Evolutionary conservation across 2,113 vertebrate genomes (phyloP), one percentile per base, ranked within the genome.

Genomic region (Dipodomys stephensi): DNA sequence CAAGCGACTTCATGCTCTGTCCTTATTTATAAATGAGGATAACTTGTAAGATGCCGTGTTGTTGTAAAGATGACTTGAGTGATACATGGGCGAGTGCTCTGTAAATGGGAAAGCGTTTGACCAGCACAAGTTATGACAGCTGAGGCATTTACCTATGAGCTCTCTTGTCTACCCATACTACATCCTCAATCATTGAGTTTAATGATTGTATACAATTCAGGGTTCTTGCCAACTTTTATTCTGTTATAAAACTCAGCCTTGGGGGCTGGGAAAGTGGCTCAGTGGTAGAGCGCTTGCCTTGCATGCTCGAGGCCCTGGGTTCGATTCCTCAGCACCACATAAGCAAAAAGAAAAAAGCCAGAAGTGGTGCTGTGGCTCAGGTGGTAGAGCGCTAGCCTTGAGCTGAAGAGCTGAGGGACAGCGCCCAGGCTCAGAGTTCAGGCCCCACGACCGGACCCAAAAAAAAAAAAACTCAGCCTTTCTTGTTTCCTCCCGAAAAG

Each of bases 141-240:
- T 10, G 1, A 71, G 73, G 68, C 68, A 46, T 93, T 73, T 95
- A 30, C 53, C 35, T 25, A 2, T 1, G 53, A 46, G 20, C 60
- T 83, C 28, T 92, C 53, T 77, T 32, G 6, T 78, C 57, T 89
- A 62, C 39, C 32, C 22, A 68, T 39, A 30, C 62, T 57, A 67
- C 39, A 77, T 28, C 49, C 78, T 80, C 57, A 68, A 7, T 89
- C 68, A 10, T 0, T 84, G 68, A 20, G 8, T 73, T 92, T 93
- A 84, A 73, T 72, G 35, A 83, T 80, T 87, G 28, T 4, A n/a
- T 90, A 85, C 9, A 79, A 84, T 28, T 65, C 65, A 53, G 68
- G 23, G 64, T 46, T 82, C 91, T 89, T 88, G 25, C 53, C 84
- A 88, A 89, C 44, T 83, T 92, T 84, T 73, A 69, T 92, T 88